Conservation (phyloP, 1,140 invertebrate genomes). For the Hetaerina americana region DNA sequence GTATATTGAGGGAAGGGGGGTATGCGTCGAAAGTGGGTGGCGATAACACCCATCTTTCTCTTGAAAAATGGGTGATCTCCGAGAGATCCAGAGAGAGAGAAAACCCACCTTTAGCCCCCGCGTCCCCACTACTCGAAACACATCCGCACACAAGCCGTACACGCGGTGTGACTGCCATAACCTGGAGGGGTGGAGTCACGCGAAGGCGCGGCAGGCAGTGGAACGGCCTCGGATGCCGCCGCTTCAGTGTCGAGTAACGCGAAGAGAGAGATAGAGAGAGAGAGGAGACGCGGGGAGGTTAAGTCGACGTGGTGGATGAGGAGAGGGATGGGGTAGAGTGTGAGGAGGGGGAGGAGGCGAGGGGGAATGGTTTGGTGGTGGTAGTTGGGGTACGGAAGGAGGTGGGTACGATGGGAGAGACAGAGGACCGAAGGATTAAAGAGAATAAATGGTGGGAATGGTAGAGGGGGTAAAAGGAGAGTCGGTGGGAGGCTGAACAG, state of each 20-base stretch:
- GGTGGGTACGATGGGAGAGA: neutral
- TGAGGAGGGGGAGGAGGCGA: neutral
- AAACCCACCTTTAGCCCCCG: no score
- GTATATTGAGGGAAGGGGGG: no score
- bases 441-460: neutral
- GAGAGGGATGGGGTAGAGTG: neutral
- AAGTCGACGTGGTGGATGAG: neutral
- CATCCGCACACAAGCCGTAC: no score
- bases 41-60: no score
- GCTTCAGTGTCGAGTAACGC: neutral
- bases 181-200: neutral
- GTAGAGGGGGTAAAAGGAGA: no score
- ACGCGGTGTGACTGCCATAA: neutral
- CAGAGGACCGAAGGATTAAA: neutral
- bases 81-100: no score
- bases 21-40: no score
- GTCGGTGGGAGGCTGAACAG: no score
- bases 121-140: no score
- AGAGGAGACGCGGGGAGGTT: neutral
- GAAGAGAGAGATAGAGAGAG: no score
- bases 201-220: neutral
- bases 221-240: neutral
- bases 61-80: no score
- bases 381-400: no score
- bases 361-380: neutral